Evolutionary conservation across 2,113 vertebrate genomes (phyloP).

Genomic region (Oreocharis arfaki): DNA sequence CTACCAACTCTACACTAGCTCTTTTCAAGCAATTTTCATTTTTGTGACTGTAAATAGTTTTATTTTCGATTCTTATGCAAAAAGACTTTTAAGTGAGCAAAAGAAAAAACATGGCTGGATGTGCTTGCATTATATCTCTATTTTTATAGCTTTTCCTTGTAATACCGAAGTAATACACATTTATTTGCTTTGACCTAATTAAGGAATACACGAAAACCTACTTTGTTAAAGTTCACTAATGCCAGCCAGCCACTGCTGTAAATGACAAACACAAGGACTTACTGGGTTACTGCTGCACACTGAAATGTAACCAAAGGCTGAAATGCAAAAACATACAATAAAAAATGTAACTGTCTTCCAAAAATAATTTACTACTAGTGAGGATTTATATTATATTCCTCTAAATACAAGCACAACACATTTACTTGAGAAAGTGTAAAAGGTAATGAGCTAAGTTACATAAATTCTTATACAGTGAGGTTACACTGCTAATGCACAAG

Average conservation of each 20-base stretch:
- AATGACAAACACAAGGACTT: neutral
- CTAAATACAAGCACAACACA: neutral
- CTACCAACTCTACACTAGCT: neutral
- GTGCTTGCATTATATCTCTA: neutral
- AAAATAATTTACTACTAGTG: neutral
- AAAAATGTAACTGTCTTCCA: neutral
- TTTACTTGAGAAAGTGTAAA: neutral
- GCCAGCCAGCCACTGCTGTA: neutral
- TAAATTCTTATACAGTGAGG: neutral
- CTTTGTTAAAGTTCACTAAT: constrained; percentile 25
- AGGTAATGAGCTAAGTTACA: neutral
- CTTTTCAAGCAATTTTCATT: neutral
- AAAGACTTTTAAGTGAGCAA: neutral
- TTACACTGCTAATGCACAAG: neutral
- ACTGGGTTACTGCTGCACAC: neutral
- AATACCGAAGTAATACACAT: neutral
- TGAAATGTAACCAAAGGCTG: neutral
- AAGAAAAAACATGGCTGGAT: neutral
- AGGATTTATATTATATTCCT: neutral
- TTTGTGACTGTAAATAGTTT: neutral
- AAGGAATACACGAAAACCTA: constrained; percentile 18
- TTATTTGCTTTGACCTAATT: constrained; percentile 34
- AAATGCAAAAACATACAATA: neutral
- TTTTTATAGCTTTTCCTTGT: constrained; percentile 9
- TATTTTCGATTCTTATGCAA: neutral